Conservation (phyloP, 1,140 invertebrate species). For the Drosophila mayri region DNA sequence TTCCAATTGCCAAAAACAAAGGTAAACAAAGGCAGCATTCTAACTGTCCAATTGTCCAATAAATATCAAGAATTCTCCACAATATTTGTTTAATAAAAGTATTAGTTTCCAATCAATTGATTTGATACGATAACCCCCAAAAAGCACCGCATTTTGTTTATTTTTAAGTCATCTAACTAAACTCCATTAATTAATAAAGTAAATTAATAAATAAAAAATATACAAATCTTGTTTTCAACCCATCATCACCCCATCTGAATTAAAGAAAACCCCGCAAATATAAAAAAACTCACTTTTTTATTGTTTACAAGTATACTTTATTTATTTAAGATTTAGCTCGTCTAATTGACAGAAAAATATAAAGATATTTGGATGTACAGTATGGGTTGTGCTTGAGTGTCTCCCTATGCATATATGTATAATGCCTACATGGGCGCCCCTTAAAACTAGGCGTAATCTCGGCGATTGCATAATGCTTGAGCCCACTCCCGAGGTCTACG, state of each 20-base stretch:
- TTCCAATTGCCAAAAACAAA: no score
- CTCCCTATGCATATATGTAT: slow-evolving; percentile 30
- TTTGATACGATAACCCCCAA: no score
- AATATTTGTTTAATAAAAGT: no score
- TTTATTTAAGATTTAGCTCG: slow-evolving; percentile 55
- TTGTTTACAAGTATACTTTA: slow-evolving; percentile 44
- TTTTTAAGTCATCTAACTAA: no score
- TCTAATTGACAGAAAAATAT: slow-evolving; percentile 80
- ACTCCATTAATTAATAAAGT: not conserved
- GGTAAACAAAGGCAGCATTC: no score
- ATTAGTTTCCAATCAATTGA: no score
- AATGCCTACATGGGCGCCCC: slow-evolving; percentile 8
- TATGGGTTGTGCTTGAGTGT: slow-evolving; percentile 50
- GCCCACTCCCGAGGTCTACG: slow-evolving; percentile 28
- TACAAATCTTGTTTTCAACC: not conserved
- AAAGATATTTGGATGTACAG: slow-evolving; percentile 53
- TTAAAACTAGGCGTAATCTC: slow-evolving; percentile 50
- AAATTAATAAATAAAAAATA: not conserved
- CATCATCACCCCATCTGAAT: not conserved
- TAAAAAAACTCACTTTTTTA: not conserved
- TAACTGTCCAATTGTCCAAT: no score
- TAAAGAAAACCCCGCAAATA: not conserved
- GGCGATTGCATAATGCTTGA: slow-evolving; percentile 46
- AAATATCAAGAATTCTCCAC: no score
- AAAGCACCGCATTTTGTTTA: no score